Conservation (phyloP, 2,888 invertebrate species). For the Zygothrica quintamaculata region DNA sequence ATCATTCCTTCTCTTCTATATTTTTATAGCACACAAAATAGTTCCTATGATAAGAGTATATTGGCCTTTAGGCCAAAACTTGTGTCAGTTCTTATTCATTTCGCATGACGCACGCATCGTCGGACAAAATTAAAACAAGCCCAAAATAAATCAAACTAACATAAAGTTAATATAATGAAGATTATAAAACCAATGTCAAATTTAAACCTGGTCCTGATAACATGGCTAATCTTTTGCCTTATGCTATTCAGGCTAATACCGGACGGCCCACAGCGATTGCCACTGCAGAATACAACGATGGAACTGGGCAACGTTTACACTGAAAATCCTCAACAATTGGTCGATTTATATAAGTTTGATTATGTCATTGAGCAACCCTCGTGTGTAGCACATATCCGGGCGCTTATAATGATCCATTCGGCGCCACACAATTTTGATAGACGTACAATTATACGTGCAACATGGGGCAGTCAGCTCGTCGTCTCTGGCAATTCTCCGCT, state of each 20-base stretch:
- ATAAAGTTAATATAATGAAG: not conserved
- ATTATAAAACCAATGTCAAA: not conserved
- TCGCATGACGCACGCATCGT: not conserved
- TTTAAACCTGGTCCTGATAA: not conserved
- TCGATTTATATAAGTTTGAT: slow-evolving; percentile 34
- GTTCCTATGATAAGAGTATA: too few species aligned
- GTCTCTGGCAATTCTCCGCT: slow-evolving; percentile 9
- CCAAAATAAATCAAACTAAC: not conserved
- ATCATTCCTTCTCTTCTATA: too few species aligned
- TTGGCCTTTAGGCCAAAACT: not conserved
- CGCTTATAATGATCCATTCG: slow-evolving; percentile 40
- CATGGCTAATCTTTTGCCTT: slow-evolving; percentile 21
- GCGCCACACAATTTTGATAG: slow-evolving; percentile 37
- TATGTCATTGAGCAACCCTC: slow-evolving; percentile 25
- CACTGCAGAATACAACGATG: not conserved
- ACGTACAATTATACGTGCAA: slow-evolving; percentile 41
- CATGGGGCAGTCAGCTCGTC: slow-evolving; percentile 32
- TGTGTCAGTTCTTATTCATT: not conserved
- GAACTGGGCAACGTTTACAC: slow-evolving; percentile 1
- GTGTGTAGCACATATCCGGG: slow-evolving; percentile 14
- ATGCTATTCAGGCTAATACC: slow-evolving; percentile 14
- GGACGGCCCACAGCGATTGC: not conserved
- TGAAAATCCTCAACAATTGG: slow-evolving; percentile 33
- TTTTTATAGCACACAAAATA: too few species aligned
- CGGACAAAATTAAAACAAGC: not conserved